Conservation (phyloP, 2,888 invertebrate species). For the Alsophila aescularia region DNA sequence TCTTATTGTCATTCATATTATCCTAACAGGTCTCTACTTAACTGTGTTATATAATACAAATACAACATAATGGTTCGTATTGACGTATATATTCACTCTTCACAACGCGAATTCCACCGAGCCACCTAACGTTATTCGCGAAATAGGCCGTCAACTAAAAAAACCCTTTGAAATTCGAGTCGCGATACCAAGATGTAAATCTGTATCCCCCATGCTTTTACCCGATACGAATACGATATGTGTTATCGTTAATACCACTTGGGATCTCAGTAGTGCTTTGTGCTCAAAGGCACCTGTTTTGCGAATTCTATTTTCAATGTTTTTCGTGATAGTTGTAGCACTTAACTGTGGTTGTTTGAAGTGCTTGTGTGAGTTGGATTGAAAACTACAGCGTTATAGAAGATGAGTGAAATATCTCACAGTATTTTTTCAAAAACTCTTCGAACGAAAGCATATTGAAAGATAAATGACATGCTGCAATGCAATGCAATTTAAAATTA, state of each 20-base stretch:
- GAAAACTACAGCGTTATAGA: too few species aligned
- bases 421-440: too few species aligned
- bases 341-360: constrained; percentile 9
- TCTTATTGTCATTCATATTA: too few species aligned
- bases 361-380: background rate
- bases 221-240: constrained; percentile 79
- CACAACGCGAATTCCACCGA: background rate
- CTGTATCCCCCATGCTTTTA: constrained; percentile 81
- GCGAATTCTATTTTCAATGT: constrained; percentile 31
- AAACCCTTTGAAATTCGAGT: constrained; percentile 80
- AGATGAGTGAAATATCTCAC: too few species aligned
- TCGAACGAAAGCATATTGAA: too few species aligned
- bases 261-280: constrained; percentile 79
- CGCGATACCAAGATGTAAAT: constrained; percentile 71
- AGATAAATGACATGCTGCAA: too few species aligned
- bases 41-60: too few species aligned
- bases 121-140: constrained; percentile 38
- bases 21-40: too few species aligned
- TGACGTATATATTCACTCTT: background rate
- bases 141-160: constrained; percentile 59
- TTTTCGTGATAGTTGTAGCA: constrained; percentile 25
- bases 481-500: too few species aligned
- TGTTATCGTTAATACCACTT: constrained; percentile 79
- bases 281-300: constrained; percentile 78
- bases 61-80: background rate